phyloP scores from a whole-genome alignment of 2,797 vertebrate species.

The Kryptolebias ocellatus region DNA sequence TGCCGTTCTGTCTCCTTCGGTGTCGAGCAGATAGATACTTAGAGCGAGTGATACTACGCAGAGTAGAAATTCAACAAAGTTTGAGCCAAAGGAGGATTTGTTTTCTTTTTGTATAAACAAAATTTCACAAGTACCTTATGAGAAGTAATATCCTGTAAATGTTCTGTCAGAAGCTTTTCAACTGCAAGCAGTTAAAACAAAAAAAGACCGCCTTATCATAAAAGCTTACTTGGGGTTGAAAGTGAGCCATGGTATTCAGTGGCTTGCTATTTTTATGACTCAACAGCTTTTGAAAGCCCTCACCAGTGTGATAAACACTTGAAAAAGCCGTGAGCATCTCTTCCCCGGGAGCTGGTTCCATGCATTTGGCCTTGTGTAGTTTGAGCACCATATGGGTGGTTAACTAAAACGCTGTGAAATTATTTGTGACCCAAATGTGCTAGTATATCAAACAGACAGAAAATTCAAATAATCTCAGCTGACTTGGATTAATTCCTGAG shows the following conservation, averaged over 20 bases:
- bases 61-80: slow-evolving; percentile 34
- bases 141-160: slow-evolving; percentile 64
- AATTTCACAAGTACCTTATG: slow-evolving; percentile 49
- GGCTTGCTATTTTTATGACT: slow-evolving; percentile 76
- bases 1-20: neutral
- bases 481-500: slow-evolving; percentile 12
- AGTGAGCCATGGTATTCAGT: slow-evolving; percentile 65
- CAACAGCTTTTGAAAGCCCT: slow-evolving; percentile 70
- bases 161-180: slow-evolving; percentile 41
- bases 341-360: slow-evolving; percentile 54
- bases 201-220: slow-evolving; percentile 57
- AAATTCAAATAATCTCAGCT: slow-evolving; percentile 6
- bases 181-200: slow-evolving; percentile 37
- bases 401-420: slow-evolving; percentile 27
- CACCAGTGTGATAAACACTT: slow-evolving; percentile 77
- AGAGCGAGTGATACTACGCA: slow-evolving; percentile 16
- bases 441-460: slow-evolving; percentile 7
- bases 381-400: slow-evolving; percentile 29
- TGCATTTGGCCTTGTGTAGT: slow-evolving; percentile 15
- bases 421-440: slow-evolving; percentile 6
- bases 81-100: slow-evolving; percentile 43
- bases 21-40: neutral
- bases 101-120: slow-evolving; percentile 61
- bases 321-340: slow-evolving; percentile 68
- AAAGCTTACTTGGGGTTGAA: slow-evolving; percentile 66